A percentile compares a stretch with the other conserved stretches of the same genome.
Evolutionary conservation across 2,797 vertebrate genomes (phyloP).

Genomic region (Sarcoramphus papa): DNA sequence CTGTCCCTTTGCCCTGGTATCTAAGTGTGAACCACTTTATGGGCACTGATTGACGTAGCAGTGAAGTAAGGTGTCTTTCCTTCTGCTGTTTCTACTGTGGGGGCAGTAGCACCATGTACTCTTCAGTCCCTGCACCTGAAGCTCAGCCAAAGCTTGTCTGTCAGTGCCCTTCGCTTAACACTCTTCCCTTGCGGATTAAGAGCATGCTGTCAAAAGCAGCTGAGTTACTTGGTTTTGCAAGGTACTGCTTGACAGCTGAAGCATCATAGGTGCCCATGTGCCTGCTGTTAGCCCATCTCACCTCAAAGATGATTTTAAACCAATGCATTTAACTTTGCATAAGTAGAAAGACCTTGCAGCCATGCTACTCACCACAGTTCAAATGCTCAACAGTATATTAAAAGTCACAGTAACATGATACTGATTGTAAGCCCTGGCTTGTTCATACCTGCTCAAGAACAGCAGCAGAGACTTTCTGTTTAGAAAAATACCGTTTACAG

Average conservation of each 20-base stretch:
- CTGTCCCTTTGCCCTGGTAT: neutral
- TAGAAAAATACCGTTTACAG: neutral
- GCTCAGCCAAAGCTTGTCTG: neutral
- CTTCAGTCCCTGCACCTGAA: neutral
- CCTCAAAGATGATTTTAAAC: neutral
- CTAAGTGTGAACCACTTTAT: neutral
- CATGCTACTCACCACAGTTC: neutral
- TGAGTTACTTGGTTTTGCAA: neutral
- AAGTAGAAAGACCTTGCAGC: neutral
- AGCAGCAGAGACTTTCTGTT: neutral
- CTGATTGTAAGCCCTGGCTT: neutral
- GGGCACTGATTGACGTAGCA: fast-evolving
- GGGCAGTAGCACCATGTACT: neutral
- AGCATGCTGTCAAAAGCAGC: neutral
- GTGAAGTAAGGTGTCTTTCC: neutral
- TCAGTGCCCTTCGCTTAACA: neutral
- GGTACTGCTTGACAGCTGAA: neutral
- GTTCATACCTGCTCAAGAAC: neutral
- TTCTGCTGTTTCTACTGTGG: neutral
- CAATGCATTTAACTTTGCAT: neutral
- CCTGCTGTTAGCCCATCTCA: neutral
- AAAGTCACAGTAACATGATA: neutral
- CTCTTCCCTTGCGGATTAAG: neutral
- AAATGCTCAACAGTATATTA: neutral
- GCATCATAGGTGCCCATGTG: neutral